Conservation (phyloP, 2,888 invertebrate genomes). For the Rhingia rostrata region DNA sequence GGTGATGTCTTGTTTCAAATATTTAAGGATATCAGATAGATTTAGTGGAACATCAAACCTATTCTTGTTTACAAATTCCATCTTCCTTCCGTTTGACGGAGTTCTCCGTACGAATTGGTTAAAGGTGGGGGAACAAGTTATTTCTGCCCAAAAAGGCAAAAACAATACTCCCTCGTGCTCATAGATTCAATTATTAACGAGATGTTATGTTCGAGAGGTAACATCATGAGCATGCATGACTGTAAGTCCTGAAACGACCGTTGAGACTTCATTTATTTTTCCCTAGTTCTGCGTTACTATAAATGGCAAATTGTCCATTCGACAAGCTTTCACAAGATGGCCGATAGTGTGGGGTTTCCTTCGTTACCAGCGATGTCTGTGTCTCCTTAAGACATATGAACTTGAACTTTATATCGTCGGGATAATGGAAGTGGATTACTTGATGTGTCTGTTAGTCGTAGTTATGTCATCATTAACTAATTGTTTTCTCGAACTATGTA, state of each 20-base stretch:
- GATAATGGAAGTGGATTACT: slow-evolving; percentile 4
- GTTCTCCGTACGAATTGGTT: background rate
- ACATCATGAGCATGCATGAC: slow-evolving; percentile 20
- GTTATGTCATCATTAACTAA: too few species aligned
- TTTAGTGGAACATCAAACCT: slow-evolving; percentile 73
- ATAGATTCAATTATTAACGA: slow-evolving; percentile 71
- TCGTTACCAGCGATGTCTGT: background rate
- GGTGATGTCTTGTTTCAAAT: slow-evolving; percentile 73
- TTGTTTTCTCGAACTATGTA: too few species aligned
- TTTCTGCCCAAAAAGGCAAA: slow-evolving; percentile 21
- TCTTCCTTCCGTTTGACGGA: slow-evolving; percentile 45
- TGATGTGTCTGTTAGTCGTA: too few species aligned
- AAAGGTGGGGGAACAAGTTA: slow-evolving; percentile 25
- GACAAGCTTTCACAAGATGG: slow-evolving; percentile 34
- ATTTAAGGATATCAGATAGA: slow-evolving; percentile 74
- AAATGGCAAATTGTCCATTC: slow-evolving; percentile 64
- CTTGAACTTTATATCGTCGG: slow-evolving; percentile 36
- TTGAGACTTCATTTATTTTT: slow-evolving; percentile 67
- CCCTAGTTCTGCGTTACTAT: slow-evolving; percentile 71
- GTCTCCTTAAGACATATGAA: slow-evolving; percentile 34
- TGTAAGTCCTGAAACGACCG: slow-evolving; percentile 39
- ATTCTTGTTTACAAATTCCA: slow-evolving; percentile 74
- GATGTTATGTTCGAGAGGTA: slow-evolving; percentile 55
- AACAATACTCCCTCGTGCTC: slow-evolving; percentile 49
- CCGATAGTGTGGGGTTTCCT: slow-evolving; percentile 9